Evolutionary conservation across 2,797 vertebrate genomes (phyloP).

Genomic region (Myioborus melanocephalus): DNA sequence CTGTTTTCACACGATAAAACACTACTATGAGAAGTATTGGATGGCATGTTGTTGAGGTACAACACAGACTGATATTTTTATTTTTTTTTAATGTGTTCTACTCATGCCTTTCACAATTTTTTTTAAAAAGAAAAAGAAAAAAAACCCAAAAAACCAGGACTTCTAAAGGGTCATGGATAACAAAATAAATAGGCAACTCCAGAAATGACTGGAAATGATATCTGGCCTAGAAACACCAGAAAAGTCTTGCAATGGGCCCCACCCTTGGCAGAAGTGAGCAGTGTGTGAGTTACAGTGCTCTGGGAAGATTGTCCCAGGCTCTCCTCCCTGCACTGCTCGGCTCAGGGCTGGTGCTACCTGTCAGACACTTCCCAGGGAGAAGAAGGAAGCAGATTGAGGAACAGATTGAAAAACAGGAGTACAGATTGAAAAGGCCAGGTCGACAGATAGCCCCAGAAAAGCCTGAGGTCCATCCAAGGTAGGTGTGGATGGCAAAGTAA

Average conservation of each 20-base stretch:
- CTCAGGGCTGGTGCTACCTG: background rate
- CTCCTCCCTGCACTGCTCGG: background rate
- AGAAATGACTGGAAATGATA: conserved; percentile 36
- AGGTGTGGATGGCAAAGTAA: background rate
- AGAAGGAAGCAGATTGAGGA: background rate
- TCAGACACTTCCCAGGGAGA: background rate
- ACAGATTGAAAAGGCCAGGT: background rate
- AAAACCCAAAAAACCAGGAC: background rate
- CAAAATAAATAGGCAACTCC: conserved; percentile 20
- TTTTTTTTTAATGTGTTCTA: background rate
- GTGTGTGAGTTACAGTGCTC: background rate
- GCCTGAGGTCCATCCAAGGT: background rate
- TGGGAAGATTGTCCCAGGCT: background rate
- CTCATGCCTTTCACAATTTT: conserved; percentile 8
- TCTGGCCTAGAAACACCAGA: conserved; percentile 26
- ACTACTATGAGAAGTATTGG: background rate
- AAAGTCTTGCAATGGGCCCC: background rate
- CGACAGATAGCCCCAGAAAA: background rate
- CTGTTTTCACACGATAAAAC: background rate
- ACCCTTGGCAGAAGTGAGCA: conserved; percentile 21
- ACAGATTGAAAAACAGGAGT: background rate
- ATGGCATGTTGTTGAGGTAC: conserved; percentile 10
- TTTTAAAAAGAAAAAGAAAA: background rate
- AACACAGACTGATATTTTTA: background rate
- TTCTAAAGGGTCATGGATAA: background rate